These are phyloP conservation scores for Xanthia icteritia DNA, from an alignment of 2,888 invertebrate genomes.

Conservation along the genomic window DNA sequence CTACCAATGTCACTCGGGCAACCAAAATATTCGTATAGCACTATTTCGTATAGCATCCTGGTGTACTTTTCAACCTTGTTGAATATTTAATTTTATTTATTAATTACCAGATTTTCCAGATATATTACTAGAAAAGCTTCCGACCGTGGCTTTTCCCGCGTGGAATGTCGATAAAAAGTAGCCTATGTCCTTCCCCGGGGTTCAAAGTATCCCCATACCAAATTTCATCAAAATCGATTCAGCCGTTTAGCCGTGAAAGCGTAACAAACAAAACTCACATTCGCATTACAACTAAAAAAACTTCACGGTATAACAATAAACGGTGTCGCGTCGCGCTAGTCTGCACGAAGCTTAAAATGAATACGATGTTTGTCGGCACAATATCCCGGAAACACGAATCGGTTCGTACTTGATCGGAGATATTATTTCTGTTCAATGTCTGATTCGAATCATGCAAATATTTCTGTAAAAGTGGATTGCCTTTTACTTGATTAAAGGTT, in stretches of 20 bases:
- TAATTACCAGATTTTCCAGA: background rate
- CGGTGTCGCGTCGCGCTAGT: no score
- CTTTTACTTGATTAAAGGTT: slow-evolving; percentile 53
- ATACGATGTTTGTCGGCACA: slow-evolving; percentile 40
- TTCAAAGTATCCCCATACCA: no score
- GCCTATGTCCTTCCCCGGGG: no score
- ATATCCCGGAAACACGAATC: slow-evolving; percentile 53
- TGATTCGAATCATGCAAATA: slow-evolving; percentile 45
- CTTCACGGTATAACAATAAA: no score
- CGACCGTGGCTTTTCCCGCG: no score
- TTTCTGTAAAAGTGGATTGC: slow-evolving; percentile 58
- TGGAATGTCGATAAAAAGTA: no score
- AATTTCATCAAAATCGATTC: no score
- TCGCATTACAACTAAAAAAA: no score
- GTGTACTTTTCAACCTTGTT: background rate
- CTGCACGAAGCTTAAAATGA: no score
- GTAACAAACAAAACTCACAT: no score
- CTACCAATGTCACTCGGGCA: background rate
- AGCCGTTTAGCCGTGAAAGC: no score
- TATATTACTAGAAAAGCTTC: background rate
- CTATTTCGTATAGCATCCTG: background rate
- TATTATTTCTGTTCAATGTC: slow-evolving; percentile 40
- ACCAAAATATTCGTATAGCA: background rate
- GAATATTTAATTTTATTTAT: no score
- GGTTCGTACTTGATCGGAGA: slow-evolving; percentile 27